Percentiles rank a stretch among this genome's conserved stretches.
Conservation (phyloP, 2,888 invertebrate species). For the Lasioglossum villosulum region DNA sequence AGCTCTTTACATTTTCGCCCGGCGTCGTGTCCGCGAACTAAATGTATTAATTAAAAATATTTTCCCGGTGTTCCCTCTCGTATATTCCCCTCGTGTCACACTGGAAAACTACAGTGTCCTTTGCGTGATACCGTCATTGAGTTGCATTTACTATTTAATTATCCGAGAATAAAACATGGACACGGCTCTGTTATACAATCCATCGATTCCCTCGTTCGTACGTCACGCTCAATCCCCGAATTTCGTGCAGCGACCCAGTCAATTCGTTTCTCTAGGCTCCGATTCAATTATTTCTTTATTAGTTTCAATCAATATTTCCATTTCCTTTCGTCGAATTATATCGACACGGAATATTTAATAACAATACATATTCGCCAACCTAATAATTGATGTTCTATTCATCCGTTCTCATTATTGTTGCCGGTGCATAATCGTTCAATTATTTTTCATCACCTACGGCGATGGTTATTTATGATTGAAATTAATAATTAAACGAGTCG, state of each 20-base stretch:
- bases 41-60: slow-evolving; percentile 52
- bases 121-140: not conserved
- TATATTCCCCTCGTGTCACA: not conserved
- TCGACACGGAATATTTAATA: not conserved
- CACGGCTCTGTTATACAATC: not conserved
- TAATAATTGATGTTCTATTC: not conserved
- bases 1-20: slow-evolving; percentile 25
- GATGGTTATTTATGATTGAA: not conserved
- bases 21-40: not conserved
- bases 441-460: not conserved
- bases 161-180: not conserved
- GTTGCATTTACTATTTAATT: not conserved
- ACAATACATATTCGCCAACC: not conserved
- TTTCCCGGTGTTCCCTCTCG: not conserved
- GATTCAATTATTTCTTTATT: not conserved
- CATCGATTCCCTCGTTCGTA: not conserved
- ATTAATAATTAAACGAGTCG: not conserved
- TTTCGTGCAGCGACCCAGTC: not conserved
- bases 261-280: not conserved
- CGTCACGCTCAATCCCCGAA: not conserved
- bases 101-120: slow-evolving; percentile 9
- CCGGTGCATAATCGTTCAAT: not conserved
- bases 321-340: not conserved
- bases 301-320: not conserved
- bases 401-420: not conserved